Conservation (phyloP, 1,140 invertebrate genomes). For the Lepidurus couesii region DNA sequence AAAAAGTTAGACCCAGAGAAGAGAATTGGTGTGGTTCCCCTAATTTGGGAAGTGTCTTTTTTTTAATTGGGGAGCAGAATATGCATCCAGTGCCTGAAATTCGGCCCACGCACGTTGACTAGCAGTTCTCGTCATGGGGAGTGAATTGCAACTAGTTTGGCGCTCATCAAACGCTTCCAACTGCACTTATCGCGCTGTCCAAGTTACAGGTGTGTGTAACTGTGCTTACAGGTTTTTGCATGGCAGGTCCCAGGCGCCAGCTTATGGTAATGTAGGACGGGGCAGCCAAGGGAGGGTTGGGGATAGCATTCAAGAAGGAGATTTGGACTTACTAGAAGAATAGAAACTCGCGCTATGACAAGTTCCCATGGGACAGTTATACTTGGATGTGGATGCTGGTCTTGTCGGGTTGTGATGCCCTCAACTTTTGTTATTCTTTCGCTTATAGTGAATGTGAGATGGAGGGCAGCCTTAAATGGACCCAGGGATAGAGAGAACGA, state of each 20-base stretch:
- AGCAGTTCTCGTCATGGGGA: neutral
- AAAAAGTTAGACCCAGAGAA: neutral
- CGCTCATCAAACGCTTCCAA: neutral
- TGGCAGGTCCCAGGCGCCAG: neutral
- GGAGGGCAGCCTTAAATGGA: constrained; percentile 56
- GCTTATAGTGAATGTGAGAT: constrained; percentile 66
- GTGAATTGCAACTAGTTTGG: neutral
- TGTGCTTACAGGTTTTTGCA: neutral
- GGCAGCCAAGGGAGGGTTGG: neutral
- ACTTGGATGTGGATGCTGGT: constrained; percentile 61
- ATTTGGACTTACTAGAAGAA: constrained; percentile 34
- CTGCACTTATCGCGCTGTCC: neutral
- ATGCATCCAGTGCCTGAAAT: neutral
- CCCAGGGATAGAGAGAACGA: constrained; percentile 1
- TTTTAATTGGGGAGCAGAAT: neutral
- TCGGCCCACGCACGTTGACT: neutral
- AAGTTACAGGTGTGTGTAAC: constrained; percentile 6
- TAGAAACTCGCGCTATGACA: constrained; percentile 51
- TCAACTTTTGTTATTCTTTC: constrained; percentile 65
- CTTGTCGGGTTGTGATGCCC: constrained; percentile 57
- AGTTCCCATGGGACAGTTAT: constrained; percentile 57
- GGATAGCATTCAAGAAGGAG: neutral
- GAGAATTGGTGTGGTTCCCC: neutral
- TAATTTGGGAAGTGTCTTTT: neutral
- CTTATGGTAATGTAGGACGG: constrained; percentile 19